Base-by-base conservation (phyloP, 2,888 invertebrate species). In the Marasmarcha lunaedactyla region DNA sequence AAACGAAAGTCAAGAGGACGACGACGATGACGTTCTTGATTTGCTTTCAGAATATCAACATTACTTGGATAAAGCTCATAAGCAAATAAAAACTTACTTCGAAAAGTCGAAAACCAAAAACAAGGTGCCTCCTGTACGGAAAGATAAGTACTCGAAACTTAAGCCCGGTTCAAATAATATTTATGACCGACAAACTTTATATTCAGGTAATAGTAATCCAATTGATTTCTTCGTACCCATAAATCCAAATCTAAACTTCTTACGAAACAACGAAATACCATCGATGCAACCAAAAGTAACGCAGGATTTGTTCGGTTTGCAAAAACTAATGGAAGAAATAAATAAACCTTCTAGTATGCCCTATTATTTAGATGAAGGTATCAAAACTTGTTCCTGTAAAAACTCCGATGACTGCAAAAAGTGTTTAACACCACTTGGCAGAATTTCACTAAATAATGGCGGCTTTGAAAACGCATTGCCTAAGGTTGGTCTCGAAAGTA, bases 21-120 rank as follows among this genome's bases (percentile, higher is more conserved):
- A 72, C 46, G 66, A 71, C 15, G 81, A 83, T 48, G 66, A 69
- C 38, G 51, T 76, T 13, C 74, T 78, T 45, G 68, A 72, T 48
- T 61, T 83, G 34, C 46, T 81, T 44, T 57, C 60, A 15, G 77
- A 81, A 59, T 83, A 81, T 47, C 74, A 81, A 49, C 64, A 63
- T 36, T 69, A 71, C 47, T 62, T 83, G 52, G 73, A 81, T 34
- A 79, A 64, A 50, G 77, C 74, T 40, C 71, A 77, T 36, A 74
- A 72, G 44, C 74, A 79, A 46, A 62, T 63, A 44, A 49, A 61
- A 39, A 59, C 57, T 38, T 72, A 69, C 45, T 45, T 66, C 10
- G 71, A 72, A 47, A 73, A 68, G 51, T 47, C 53, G 14, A 73
- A 71, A 56, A 41, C 48, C 1, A 81, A 81, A 65, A 81, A 76